Base-by-base conservation (phyloP, 2,113 vertebrate genomes). In the Bettongia penicillata region DNA sequence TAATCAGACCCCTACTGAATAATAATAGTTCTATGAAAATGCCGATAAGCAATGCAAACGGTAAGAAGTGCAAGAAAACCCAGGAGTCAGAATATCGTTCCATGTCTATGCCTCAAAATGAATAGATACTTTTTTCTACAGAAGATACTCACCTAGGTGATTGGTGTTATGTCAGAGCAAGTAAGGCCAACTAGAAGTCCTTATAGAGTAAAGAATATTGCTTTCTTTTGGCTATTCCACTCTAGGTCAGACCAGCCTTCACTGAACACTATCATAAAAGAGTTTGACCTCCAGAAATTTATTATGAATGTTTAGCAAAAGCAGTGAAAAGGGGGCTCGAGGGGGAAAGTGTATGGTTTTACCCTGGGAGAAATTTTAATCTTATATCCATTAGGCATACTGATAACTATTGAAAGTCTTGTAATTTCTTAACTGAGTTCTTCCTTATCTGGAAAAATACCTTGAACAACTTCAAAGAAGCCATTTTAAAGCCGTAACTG, bases 191-290 rank as follows among this genome's bases (percentile, higher is more conserved):
- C 31, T 68, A 77, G 37, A 77, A 77, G 61, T n/a, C 61, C n/a
- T 23, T 84, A 84, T 8, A 43, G 68, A 84, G 16, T 43, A 43
- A 84, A 84, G 37, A 43, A 43, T 43, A 84, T 84, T 43, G n/a
- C 26, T 22, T 43, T 84, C 2, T 22, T 43, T 3, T 1, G 68
- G 53, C 24, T 91, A 53, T 31, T 8, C 28, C 23, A 6, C 23
- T 53, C 28, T 51, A 25, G 7, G 22, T 0, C 51, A 28, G 19
- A 23, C 90, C 91, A 61, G 25, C 31, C 50, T 52, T n/a, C 89
- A 68, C 14, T 91, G 28, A 16, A 43, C 51, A 89, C n/a, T 91
- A 68, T 50, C 91, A 91, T 91, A 37, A 91, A 94, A 94, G 47
- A 52, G 53, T 3, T 7, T 55, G 77, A 53, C 50, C 50, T 93